Evolutionary conservation across 1,140 invertebrate species (phyloP), one percentile per base, ranked within the genome.

Genomic region (Eumeta japonica): DNA sequence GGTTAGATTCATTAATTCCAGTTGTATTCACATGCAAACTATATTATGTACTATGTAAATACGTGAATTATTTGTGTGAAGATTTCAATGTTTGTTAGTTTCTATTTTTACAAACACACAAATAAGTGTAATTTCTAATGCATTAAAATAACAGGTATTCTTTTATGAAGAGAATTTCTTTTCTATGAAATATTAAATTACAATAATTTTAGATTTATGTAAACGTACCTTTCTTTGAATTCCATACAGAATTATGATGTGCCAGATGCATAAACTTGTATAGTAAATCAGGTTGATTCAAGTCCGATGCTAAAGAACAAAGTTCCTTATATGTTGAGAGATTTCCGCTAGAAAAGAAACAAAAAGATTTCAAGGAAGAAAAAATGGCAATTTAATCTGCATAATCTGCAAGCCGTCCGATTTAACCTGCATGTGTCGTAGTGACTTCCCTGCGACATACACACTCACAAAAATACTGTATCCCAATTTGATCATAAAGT

Each of bases 211-310:
- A n/a, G n/a, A n/a, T n/a, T n/a, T n/a, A n/a, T n/a, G n/a, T n/a
- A n/a, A 16, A 39, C 34, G 41, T 30, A 74, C 74, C 75, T 70
- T 73, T 85, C 73, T 92, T 92, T 1, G 92, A 93, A 53, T 92
- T 94, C 93, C 93, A 97, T 14, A 90, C 81, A 3, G 90, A 85
- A 76, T 96, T 93, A 55, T 96, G 89, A 78, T 95, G 94, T 3
- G 92, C 92, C 38, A 97, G 73, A 65, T 94, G 87, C 86, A 97
- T 90, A 60, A 97, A 97, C 68, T 92, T 90, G 68, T 97, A 97
- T 41, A 96, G 84, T 28, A 97, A 79, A 66, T 97, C 92, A 0
- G 94, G 94, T 60, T 96, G 89, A 58, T 96, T 94, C 18, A 97
- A 75, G 73, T 96, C 92, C 3, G 90, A 92, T 1, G 92, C 93